Evolutionary conservation across 37 sponge, comb jelly and placozoan species (phyloP).

Genomic region (Axinella damicornis): DNA sequence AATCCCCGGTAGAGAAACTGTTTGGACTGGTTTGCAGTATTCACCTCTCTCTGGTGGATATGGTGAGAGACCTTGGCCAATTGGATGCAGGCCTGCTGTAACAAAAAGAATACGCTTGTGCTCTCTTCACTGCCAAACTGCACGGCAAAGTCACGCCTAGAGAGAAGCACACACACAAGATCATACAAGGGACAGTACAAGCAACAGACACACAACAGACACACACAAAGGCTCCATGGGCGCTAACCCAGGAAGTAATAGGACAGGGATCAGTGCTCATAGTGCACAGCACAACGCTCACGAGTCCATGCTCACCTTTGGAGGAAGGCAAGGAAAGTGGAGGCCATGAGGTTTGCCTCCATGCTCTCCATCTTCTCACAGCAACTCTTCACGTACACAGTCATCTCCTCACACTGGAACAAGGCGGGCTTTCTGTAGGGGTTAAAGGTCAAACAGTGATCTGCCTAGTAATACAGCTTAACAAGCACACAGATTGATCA

Average conservation of each 20-base stretch:
- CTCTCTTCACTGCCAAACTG: conserved; percentile 24
- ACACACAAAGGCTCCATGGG: too few species aligned
- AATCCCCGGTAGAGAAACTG: conserved; percentile 20
- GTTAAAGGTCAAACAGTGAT: too few species aligned
- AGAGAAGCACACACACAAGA: too few species aligned
- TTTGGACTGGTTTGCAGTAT: background rate
- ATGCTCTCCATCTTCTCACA: conserved; percentile 33
- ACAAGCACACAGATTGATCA: background rate
- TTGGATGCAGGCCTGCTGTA: conserved; percentile 57
- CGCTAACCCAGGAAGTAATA: too few species aligned
- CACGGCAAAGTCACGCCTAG: conserved; percentile 54
- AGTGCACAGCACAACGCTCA: too few species aligned
- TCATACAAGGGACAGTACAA: too few species aligned
- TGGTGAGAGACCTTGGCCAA: conserved; percentile 36
- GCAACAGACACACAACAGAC: too few species aligned
- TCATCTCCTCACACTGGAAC: conserved; percentile 59
- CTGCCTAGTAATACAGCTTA: background rate
- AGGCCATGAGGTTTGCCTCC: background rate
- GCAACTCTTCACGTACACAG: conserved; percentile 24
- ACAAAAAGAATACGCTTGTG: conserved; percentile 43
- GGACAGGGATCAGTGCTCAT: background rate
- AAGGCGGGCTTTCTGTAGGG: background rate
- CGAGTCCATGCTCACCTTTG: background rate
- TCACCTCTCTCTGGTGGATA: background rate
- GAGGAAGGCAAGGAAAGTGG: background rate